These are phyloP conservation scores for Eretmochelys imbricata DNA, from an alignment of 2,113 vertebrate genomes.

Conservation along the genomic window DNA sequence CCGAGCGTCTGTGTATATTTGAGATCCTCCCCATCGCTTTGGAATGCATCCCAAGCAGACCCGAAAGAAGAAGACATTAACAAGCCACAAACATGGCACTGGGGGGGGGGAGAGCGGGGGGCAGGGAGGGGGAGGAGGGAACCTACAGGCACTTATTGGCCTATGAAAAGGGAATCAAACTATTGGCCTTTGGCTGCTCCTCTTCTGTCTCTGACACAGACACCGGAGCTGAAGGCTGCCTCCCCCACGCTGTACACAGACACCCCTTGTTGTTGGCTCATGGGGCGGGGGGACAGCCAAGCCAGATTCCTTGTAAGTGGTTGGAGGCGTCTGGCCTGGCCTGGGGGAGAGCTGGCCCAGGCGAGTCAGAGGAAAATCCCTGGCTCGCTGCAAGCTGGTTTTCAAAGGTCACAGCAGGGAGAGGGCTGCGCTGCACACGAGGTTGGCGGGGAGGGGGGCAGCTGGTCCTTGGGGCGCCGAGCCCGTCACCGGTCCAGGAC, in stretches of 20 bases:
- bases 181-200: not conserved
- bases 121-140: not conserved
- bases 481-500: slow-evolving; percentile 92
- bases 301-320: not conserved
- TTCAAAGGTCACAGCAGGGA: not conserved
- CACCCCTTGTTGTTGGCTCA: not conserved
- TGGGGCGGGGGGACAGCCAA: too few species aligned
- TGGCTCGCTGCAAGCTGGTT: not conserved
- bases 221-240: not conserved
- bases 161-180: too few species aligned
- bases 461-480: not conserved
- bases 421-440: not conserved
- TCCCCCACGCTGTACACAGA: not conserved
- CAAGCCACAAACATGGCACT: not conserved
- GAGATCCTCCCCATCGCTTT: not conserved
- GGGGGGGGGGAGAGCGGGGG: not conserved
- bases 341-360: not conserved
- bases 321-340: too few species aligned
- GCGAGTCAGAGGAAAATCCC: not conserved
- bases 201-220: too few species aligned
- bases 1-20: too few species aligned
- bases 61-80: not conserved
- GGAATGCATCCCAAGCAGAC: not conserved
- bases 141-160: not conserved
- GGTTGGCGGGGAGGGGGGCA: not conserved